phyloP scores from a whole-genome alignment of 2,797 vertebrate genomes.

The Coluber constrictor region DNA sequence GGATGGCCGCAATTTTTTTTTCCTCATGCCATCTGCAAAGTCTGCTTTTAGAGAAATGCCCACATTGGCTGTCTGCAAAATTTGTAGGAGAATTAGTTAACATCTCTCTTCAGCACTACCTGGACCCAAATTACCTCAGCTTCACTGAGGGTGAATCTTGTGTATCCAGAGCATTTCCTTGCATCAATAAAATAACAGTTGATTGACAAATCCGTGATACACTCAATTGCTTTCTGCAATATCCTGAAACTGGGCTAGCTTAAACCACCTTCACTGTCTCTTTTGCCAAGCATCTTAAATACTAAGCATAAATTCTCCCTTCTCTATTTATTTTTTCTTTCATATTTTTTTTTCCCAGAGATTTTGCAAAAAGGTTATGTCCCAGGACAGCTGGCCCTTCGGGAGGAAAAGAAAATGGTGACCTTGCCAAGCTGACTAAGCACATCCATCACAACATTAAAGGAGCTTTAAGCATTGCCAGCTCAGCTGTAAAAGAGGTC shows the following conservation, averaged over 20 bases:
- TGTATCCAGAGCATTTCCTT: background rate
- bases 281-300: background rate
- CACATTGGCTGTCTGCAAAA: background rate
- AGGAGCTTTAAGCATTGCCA: constrained; percentile 22
- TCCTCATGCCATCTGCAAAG: background rate
- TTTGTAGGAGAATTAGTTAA: background rate
- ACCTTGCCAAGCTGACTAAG: constrained; percentile 41
- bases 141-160: background rate
- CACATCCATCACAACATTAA: background rate
- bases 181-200: background rate
- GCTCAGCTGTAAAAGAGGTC: constrained; percentile 26
- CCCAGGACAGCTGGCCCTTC: constrained; percentile 29
- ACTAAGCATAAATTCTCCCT: background rate
- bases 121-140: too few species aligned
- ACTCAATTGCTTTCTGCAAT: background rate
- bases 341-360: background rate
- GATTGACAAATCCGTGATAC: background rate
- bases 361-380: background rate
- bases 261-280: background rate
- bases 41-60: background rate
- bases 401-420: constrained; percentile 35
- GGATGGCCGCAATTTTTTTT: background rate
- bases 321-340: background rate
- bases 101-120: background rate
- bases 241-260: background rate